Evolutionary conservation across 2,888 invertebrate genomes (phyloP).

Genomic region (Timema podura): DNA sequence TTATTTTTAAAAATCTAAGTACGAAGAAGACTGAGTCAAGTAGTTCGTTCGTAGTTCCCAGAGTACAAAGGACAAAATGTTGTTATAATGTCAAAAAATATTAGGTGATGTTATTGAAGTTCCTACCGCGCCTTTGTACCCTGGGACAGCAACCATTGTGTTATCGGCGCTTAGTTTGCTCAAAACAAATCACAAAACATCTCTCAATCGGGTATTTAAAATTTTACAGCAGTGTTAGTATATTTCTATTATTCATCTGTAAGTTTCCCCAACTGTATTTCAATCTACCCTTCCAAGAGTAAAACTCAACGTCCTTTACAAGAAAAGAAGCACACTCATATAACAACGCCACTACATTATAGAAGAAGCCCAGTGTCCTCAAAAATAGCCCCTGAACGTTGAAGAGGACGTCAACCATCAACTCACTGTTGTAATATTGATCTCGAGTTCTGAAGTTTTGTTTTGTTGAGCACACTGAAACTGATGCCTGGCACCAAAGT

Average conservation of each 20-base stretch:
- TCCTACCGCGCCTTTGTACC: slow-evolving; percentile 32
- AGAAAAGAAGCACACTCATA: no score
- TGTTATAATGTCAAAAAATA: slow-evolving; percentile 30
- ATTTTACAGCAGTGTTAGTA: slow-evolving; percentile 20
- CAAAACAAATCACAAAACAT: slow-evolving; percentile 21
- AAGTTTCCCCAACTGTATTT: slow-evolving; percentile 17
- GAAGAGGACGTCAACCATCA: background rate
- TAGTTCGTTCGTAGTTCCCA: slow-evolving; percentile 31
- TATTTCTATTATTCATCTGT: slow-evolving; percentile 14
- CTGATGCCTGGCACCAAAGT: slow-evolving; percentile 11
- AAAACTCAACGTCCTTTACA: no score
- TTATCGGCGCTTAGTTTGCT: slow-evolving; percentile 29
- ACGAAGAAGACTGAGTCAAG: slow-evolving; percentile 32
- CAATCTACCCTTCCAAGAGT: slow-evolving; percentile 18
- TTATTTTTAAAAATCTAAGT: slow-evolving; percentile 1
- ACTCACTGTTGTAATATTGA: slow-evolving; percentile 1
- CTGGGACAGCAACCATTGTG: slow-evolving; percentile 28
- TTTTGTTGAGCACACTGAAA: slow-evolving; percentile 5
- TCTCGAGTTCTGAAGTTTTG: background rate
- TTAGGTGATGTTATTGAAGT: slow-evolving; percentile 32
- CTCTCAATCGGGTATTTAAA: slow-evolving; percentile 9
- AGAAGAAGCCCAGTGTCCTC: no score
- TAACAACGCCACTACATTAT: no score
- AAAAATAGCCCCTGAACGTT: background rate
- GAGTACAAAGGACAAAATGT: slow-evolving; percentile 30